Conservation (phyloP, 23 tunicate genomes). For the Styela clava region DNA sequence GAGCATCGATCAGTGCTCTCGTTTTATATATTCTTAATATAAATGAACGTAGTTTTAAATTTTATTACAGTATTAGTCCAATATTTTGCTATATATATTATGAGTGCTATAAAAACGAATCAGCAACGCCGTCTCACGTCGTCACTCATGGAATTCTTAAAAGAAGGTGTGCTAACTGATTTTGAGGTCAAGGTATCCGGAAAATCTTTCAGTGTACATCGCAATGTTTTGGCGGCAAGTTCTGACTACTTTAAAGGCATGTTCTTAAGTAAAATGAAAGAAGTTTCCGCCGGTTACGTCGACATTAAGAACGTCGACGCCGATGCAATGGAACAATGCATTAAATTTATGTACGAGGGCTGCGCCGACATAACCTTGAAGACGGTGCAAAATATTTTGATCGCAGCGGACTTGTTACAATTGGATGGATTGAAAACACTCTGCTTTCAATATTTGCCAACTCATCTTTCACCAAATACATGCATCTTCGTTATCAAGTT, state of each 20-base stretch:
- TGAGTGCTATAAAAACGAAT: too few species aligned
- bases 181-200: neutral
- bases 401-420: neutral
- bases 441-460: neutral
- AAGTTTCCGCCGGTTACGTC: neutral
- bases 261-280: neutral
- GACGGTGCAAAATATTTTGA: neutral
- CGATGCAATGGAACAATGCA: neutral
- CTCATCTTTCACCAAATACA: neutral
- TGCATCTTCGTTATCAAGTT: neutral
- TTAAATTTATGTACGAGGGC: neutral
- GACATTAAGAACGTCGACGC: neutral
- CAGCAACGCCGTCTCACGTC: neutral
- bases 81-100: too few species aligned
- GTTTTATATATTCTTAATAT: too few species aligned
- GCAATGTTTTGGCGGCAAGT: neutral
- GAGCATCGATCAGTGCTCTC: too few species aligned
- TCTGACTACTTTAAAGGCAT: neutral
- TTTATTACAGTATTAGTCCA: too few species aligned
- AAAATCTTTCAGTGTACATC: neutral
- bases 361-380: neutral
- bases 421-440: neutral
- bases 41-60: too few species aligned
- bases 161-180: neutral
- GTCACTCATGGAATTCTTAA: neutral